Evolutionary conservation across 2,888 invertebrate species (phyloP).

Genomic region (Clanis bilineata): DNA sequence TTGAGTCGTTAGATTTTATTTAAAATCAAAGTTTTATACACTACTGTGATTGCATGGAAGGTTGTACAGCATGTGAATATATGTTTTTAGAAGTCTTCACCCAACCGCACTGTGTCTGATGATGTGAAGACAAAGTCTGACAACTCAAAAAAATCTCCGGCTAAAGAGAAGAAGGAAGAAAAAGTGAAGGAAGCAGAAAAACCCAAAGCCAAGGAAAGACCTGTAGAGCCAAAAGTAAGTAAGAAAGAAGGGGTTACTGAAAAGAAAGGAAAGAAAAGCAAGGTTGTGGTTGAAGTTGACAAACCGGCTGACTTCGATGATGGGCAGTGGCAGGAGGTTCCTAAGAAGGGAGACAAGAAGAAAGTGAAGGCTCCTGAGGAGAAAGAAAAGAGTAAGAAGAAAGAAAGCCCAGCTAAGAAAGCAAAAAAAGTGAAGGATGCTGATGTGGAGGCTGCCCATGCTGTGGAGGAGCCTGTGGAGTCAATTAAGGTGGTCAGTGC

Average conservation of each 20-base stretch:
- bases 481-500: constrained; percentile 71
- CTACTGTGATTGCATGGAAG: neutral
- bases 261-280: constrained; percentile 84
- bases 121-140: constrained; percentile 83
- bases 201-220: constrained; percentile 70
- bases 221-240: constrained; percentile 54
- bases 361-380: constrained; percentile 84
- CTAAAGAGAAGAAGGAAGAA: constrained; percentile 82
- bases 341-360: constrained; percentile 88
- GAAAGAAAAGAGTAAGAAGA: constrained; percentile 71
- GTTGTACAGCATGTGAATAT: neutral
- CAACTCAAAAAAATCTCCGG: constrained; percentile 79
- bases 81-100: constrained; percentile 81
- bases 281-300: constrained; percentile 77
- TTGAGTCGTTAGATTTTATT: neutral
- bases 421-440: constrained; percentile 75
- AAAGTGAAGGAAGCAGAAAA: constrained; percentile 77
- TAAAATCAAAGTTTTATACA: neutral
- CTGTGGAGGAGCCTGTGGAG: constrained; percentile 52
- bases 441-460: constrained; percentile 59
- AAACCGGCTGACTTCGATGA: constrained; percentile 89
- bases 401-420: constrained; percentile 76
- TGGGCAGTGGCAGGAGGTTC: constrained; percentile 88
- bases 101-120: constrained; percentile 83
- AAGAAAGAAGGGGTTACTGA: constrained; percentile 70